phyloP scores from a whole-genome alignment of 2,113 vertebrate genomes.

The Pelecanus crispus region DNA sequence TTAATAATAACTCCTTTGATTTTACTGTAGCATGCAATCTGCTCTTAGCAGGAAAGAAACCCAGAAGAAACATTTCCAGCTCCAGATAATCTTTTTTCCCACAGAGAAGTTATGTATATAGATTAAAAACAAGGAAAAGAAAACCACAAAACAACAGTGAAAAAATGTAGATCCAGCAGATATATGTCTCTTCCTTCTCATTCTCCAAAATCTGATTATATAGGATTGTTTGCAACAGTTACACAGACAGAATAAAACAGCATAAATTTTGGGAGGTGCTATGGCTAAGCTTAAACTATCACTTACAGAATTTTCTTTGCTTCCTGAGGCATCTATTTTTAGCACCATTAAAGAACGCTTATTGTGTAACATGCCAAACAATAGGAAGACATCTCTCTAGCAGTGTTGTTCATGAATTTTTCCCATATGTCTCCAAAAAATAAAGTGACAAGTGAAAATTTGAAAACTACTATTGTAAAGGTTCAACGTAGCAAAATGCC shows the following conservation, averaged over 20 bases:
- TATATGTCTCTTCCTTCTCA: not conserved
- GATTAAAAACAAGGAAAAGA: not conserved
- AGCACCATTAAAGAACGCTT: not conserved
- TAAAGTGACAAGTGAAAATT: not conserved
- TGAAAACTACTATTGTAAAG: not conserved
- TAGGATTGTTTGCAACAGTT: not conserved
- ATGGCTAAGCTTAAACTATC: not conserved
- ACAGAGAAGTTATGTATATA: not conserved
- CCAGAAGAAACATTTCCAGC: not conserved
- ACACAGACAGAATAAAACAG: not conserved
- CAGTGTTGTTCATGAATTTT: not conserved
- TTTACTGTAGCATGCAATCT: constrained; percentile 25
- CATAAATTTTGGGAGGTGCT: not conserved
- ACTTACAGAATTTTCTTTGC: not conserved
- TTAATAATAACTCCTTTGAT: constrained; percentile 56
- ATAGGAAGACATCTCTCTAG: not conserved
- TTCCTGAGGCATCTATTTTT: not conserved
- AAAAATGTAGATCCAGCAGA: not conserved
- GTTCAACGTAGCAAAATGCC: not conserved
- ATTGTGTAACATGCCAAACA: not conserved
- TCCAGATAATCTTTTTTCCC: not conserved
- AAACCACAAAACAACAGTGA: not conserved
- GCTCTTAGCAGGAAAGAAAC: constrained; percentile 1
- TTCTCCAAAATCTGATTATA: not conserved
- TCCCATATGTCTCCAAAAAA: not conserved